Evolutionary conservation across 2,888 invertebrate genomes (phyloP), one percentile per base, ranked within the genome.

Genomic region (Tetramorium bicarinatum): DNA sequence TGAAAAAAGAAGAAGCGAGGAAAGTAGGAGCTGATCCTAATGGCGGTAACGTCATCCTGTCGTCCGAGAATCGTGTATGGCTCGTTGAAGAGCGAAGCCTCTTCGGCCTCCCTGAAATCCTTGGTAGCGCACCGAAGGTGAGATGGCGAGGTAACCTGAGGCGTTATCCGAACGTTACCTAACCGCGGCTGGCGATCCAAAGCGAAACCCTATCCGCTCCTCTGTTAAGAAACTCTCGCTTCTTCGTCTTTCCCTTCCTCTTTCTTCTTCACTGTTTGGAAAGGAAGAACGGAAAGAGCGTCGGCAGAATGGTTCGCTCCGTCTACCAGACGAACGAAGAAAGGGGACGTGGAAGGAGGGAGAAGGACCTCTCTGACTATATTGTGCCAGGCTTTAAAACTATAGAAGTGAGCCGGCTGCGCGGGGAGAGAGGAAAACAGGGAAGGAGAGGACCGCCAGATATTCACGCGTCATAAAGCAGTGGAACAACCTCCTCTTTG

Each of bases 391-490:
- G 87, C 85, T 88, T 90, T 91, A 88, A 91, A 91, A 90, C 89
- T 89, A 83, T 83, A 84, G 84, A 79, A 84, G 79, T 86, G 85
- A 87, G 85, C 61, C 49, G 81, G 72, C 85, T 84, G 61, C 79
- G 13, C 34, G 25, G 59, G 13, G 18, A 29, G 34, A 29, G 47
- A 21, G 34, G 69, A 44, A 56, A 29, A 3, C 8, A 11, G 69
- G 44, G 15, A n/a, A 29, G 3, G 15, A 82, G 83, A 87, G 83
- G 84, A 81, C 82, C 72, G 87, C 84, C 87, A 92, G 91, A 93
- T 92, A 92, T 93, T 93, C 93, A 93, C 93, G 93, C 92, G 89
- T 91, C 93, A 92, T 93, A 93, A 93, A 93, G 91, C 91, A 91
- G 87, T 88, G 88, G 88, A 91, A 89, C 89, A 89, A 88, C 88